These are phyloP conservation scores for Prunella himalayana DNA, from an alignment of 2,113 vertebrate species.

Conservation along the genomic window DNA sequence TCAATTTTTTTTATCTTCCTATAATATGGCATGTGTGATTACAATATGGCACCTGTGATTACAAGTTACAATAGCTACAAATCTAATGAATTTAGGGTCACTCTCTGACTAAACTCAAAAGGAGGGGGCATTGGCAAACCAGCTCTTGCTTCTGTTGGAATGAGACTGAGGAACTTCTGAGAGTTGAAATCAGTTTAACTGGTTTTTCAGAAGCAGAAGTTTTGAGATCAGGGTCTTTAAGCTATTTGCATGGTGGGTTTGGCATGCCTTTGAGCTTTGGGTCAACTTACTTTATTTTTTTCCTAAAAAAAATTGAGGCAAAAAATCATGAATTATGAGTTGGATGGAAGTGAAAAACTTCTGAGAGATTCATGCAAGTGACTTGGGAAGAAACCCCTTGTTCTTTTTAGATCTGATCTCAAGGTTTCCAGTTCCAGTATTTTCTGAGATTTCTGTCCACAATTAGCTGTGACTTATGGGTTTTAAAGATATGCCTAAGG, in stretches of 20 bases:
- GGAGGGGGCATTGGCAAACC: not conserved
- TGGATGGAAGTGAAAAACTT: not conserved
- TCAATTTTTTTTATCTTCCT: not conserved
- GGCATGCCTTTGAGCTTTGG: not conserved
- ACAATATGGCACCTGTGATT: not conserved
- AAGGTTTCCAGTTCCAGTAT: not conserved
- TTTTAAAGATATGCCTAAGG: not conserved
- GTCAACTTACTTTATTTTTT: not conserved
- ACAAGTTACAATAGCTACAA: not conserved
- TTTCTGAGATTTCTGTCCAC: not conserved
- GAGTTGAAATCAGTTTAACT: not conserved
- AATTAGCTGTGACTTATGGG: not conserved
- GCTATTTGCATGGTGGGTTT: not conserved
- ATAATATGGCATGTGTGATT: not conserved
- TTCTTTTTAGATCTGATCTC: not conserved
- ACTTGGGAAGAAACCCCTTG: not conserved
- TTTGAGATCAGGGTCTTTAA: not conserved
- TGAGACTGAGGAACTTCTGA: not conserved
- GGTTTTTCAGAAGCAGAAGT: not conserved
- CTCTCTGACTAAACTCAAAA: not conserved
- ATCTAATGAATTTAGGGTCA: not conserved
- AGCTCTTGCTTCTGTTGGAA: not conserved
- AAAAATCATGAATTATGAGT: not conserved
- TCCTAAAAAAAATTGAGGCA: not conserved
- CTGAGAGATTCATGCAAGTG: not conserved